Conservation (phyloP, 1,140 invertebrate species). For the Lethocerus indicus region DNA sequence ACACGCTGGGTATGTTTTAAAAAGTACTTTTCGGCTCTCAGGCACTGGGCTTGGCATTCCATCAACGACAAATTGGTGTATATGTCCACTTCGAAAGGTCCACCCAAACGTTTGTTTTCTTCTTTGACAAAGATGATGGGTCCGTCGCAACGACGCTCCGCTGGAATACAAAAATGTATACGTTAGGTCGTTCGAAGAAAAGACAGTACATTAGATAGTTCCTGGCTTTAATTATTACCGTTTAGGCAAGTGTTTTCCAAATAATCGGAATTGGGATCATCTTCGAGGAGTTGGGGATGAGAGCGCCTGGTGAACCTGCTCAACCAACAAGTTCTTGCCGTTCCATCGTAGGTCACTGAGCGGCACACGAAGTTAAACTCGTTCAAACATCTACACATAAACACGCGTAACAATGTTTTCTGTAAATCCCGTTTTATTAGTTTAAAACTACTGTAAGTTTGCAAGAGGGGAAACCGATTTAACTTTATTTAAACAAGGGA, state of each 20-base stretch:
- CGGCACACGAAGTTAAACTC: constrained; percentile 77
- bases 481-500: too few species aligned
- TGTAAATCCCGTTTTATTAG: too few species aligned
- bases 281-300: constrained; percentile 62
- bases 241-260: constrained; percentile 81
- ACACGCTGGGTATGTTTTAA: neutral
- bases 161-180: too few species aligned
- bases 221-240: constrained; percentile 37
- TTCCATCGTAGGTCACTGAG: constrained; percentile 64
- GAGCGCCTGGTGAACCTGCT: constrained; percentile 67
- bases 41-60: constrained; percentile 64
- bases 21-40: constrained; percentile 54
- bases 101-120: constrained; percentile 69
- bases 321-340: constrained; percentile 54
- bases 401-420: too few species aligned
- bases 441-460: too few species aligned
- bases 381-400: constrained; percentile 49
- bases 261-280: constrained; percentile 75
- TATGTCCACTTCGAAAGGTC: constrained; percentile 72
- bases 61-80: constrained; percentile 68
- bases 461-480: too few species aligned
- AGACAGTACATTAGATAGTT: too few species aligned
- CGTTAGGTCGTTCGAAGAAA: too few species aligned
- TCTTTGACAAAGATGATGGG: constrained; percentile 73
- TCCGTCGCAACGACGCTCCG: constrained; percentile 67